Conservation (phyloP, 2,113 vertebrate genomes). For the Spea multiplicata region DNA sequence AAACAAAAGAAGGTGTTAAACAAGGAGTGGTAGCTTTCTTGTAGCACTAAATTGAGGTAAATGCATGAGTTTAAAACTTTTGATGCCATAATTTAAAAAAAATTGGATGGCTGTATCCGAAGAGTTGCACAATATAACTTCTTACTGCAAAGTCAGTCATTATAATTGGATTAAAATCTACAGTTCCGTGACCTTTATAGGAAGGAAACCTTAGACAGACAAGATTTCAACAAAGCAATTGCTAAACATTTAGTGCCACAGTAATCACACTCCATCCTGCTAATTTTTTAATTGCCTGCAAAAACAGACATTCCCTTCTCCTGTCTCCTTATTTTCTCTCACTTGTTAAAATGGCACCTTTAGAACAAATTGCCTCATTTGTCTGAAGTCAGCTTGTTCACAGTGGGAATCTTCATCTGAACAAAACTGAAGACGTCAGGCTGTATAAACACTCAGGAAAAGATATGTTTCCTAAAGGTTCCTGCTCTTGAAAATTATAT, state of each 20-base stretch:
- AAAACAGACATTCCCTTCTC: slow-evolving; percentile 20
- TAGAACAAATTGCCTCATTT: slow-evolving; percentile 67
- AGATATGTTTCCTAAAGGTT: slow-evolving; percentile 63
- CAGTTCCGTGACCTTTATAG: slow-evolving; percentile 10
- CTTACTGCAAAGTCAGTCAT: not conserved
- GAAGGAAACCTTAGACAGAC: slow-evolving; percentile 28
- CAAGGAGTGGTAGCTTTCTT: no score
- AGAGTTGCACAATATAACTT: no score
- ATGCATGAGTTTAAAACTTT: no score
- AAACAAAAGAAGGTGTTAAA: no score
- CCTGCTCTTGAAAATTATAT: slow-evolving; percentile 65
- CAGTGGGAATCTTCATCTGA: slow-evolving; percentile 66
- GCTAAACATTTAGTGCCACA: slow-evolving; percentile 30
- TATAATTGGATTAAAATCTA: slow-evolving; percentile 43
- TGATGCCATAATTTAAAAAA: no score
- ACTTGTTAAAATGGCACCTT: slow-evolving; percentile 57
- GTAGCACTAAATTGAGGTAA: no score
- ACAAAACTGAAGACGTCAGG: slow-evolving; percentile 64
- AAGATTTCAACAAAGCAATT: slow-evolving; percentile 24
- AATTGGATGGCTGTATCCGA: no score
- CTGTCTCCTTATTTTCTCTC: slow-evolving; percentile 23
- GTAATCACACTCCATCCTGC: slow-evolving; percentile 44
- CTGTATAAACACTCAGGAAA: slow-evolving; percentile 65
- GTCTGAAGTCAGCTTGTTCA: slow-evolving; percentile 63
- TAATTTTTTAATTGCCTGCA: slow-evolving; percentile 49